Base-by-base conservation (phyloP, 1,140 invertebrate genomes). In the Caerostris extrusa region DNA sequence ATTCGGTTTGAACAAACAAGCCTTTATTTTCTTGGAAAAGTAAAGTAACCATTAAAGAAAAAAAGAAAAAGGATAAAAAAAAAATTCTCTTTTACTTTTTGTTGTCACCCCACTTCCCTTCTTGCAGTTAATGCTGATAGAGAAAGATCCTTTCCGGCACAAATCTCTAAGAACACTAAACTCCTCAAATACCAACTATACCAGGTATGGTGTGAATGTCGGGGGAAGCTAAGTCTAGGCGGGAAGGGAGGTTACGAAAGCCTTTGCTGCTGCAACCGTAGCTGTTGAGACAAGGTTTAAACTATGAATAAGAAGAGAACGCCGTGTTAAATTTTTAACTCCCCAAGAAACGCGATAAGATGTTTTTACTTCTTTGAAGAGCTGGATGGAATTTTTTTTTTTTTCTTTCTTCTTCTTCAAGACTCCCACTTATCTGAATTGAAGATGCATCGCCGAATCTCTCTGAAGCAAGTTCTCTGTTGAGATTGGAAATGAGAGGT, bases 281-380 rank as follows among this genome's bases (percentile, higher is more conserved):
- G 71, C 71, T 50, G 34, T 34, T 77, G 71, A 77, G 19, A 77
- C 71, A 77, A 12, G 71, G 71, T 77, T 77, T 77, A 77, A 50
- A 77, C 12, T 77, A 19, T 77, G 71, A 50, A 77, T 77, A 58
- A 58, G 10, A 34, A 14, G 14, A 88, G 17, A n/a, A 19, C 19
- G n/a, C 56, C 55, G 19, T 90, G 88, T 77, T 90, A 90, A 90
- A 90, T 90, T 90, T 90, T 77, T 90, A 90, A 69, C 88, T 90
- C 88, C 19, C 50, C 17, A 60, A 7, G 55, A 90, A 90, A 77
- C 7, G 88, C 69, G 88, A 90, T 90, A 90, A 90, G 64, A 90
- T 71, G 88, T 90, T 90, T 88, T 90, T 90, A 55, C 12, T n/a
- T 71, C 67, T 90, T 67, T 55, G 60, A 88, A 34, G 58, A 10